Conservation (phyloP, 2,797 vertebrate genomes). For the Hoplostethus atlanticus region DNA sequence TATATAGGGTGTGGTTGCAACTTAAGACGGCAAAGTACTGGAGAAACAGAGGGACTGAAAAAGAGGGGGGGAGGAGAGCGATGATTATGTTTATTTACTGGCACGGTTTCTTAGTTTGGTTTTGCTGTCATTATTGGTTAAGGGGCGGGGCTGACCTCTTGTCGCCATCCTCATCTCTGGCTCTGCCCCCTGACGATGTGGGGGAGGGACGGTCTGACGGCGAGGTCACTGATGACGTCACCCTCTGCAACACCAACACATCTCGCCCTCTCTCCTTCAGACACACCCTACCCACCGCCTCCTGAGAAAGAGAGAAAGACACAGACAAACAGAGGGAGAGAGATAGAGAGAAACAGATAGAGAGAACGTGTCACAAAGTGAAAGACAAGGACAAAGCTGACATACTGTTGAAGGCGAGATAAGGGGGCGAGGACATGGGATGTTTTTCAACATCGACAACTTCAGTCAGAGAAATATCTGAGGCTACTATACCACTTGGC, state of each 20-base stretch:
- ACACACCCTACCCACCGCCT: constrained; percentile 86
- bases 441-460: neutral
- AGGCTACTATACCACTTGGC: too few relatives aligned
- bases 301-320: constrained; percentile 63
- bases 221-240: constrained; percentile 87
- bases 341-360: constrained; percentile 15
- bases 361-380: constrained; percentile 34
- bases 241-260: constrained; percentile 93
- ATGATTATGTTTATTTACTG: constrained; percentile 52
- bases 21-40: constrained; percentile 22
- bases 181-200: constrained; percentile 82
- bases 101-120: neutral
- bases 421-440: neutral
- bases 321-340: constrained; percentile 26
- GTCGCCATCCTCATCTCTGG: constrained; percentile 87
- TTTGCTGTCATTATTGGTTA: constrained; percentile 37
- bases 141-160: constrained; percentile 88
- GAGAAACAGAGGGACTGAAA: constrained; percentile 18
- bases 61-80: constrained; percentile 23
- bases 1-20: constrained; percentile 20
- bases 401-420: neutral
- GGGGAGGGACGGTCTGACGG: constrained; percentile 85
- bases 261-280: constrained; percentile 90
- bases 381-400: constrained; percentile 31
- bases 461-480: neutral